Evolutionary conservation across 2,888 invertebrate species (phyloP).

Genomic region (Callimorpha dominula): DNA sequence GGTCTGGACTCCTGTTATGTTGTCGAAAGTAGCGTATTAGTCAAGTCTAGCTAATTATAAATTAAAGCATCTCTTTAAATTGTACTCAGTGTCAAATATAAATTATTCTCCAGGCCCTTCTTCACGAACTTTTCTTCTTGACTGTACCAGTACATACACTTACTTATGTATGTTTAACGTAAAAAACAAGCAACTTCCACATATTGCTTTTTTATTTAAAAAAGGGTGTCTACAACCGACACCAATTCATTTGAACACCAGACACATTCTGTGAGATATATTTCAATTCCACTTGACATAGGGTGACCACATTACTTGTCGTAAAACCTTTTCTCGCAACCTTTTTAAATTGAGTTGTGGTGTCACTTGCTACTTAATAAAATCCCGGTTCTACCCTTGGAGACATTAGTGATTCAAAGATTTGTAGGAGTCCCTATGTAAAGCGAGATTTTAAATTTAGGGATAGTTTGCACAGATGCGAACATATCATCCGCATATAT

Average conservation of each 20-base stretch:
- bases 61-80: too few species aligned
- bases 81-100: too few species aligned
- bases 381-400: conserved; percentile 10
- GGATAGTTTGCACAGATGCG: too few species aligned
- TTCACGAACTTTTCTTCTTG: neutral
- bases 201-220: neutral
- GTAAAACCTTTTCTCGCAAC: conserved; percentile 31
- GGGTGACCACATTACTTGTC: conserved; percentile 19
- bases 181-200: neutral
- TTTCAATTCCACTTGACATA: conserved; percentile 34
- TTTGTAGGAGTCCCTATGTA: neutral
- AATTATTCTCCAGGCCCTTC: neutral
- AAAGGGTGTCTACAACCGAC: neutral
- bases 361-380: conserved; percentile 29
- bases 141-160: neutral
- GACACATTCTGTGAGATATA: conserved; percentile 20
- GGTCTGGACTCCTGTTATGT: too few species aligned
- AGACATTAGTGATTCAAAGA: conserved; percentile 16
- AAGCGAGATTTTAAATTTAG: neutral
- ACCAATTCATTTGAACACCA: neutral
- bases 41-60: too few species aligned
- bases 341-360: conserved; percentile 29
- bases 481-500: neutral
- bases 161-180: neutral
- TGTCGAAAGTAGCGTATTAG: too few species aligned